These are phyloP conservation scores for Leptinotarsa rubiginosa DNA, from an alignment of 2,888 invertebrate species.

Conservation along the genomic window DNA sequence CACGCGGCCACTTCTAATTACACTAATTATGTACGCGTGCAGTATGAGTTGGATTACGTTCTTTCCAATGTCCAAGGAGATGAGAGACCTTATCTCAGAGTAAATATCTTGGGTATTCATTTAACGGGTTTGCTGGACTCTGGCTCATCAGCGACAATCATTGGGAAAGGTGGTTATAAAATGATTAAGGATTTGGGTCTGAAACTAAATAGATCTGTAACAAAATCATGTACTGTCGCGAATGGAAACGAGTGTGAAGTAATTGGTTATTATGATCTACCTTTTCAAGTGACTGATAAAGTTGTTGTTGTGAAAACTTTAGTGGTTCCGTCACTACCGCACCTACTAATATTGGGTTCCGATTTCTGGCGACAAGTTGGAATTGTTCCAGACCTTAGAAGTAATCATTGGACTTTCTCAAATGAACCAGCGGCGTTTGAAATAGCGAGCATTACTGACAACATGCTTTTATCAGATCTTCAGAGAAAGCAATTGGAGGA, in stretches of 20 bases:
- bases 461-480: not conserved
- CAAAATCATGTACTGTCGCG: not conserved
- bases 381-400: constrained; percentile 35
- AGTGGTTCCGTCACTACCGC: constrained; percentile 30
- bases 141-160: not conserved
- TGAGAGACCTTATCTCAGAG: not conserved
- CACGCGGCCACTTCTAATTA: not conserved
- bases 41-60: not conserved
- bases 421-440: not conserved
- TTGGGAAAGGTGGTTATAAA: not conserved
- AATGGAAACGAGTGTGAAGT: not conserved
- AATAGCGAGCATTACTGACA: not conserved
- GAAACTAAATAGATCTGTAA: not conserved
- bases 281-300: not conserved
- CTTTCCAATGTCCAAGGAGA: not conserved
- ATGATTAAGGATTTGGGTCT: not conserved
- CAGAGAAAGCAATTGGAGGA: not conserved
- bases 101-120: not conserved
- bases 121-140: not conserved
- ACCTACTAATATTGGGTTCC: constrained; percentile 29
- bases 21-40: not conserved
- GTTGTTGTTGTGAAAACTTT: not conserved
- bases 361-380: constrained; percentile 36
- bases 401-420: constrained; percentile 20
- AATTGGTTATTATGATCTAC: not conserved